These are phyloP conservation scores for Phrynocephalus guinanensis DNA, from an alignment of 2,797 vertebrate genomes.

Conservation along the genomic window DNA sequence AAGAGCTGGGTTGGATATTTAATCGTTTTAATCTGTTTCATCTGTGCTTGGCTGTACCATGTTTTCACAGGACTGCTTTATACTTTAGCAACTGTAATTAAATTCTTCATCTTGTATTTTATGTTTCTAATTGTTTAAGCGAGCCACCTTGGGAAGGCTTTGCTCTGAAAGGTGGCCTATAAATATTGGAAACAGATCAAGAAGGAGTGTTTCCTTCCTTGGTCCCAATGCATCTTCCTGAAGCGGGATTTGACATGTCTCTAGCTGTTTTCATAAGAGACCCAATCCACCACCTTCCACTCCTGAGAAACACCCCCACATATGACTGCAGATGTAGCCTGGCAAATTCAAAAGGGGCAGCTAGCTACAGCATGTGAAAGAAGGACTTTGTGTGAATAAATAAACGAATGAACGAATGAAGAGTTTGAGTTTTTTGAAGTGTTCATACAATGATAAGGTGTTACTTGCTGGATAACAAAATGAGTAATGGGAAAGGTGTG, in stretches of 20 bases:
- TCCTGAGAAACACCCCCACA: not conserved
- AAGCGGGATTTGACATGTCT: not conserved
- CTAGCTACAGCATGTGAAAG: not conserved
- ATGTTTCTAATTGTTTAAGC: slow-evolving; percentile 5
- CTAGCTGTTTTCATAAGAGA: not conserved
- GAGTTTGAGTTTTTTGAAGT: not conserved
- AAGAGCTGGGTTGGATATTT: not conserved
- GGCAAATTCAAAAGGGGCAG: not conserved
- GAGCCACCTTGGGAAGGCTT: not conserved
- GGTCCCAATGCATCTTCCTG: not conserved
- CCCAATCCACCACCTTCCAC: too few species aligned
- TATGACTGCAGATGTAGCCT: not conserved
- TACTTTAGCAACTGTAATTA: slow-evolving; percentile 14
- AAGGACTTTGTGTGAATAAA: not conserved
- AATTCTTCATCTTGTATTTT: slow-evolving; percentile 9
- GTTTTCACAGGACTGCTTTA: not conserved
- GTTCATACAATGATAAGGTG: not conserved
- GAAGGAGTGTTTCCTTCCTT: not conserved
- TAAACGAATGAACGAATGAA: not conserved
- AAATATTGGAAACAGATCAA: not conserved
- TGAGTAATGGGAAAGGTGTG: not conserved
- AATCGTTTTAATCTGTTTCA: slow-evolving; percentile 1
- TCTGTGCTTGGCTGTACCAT: not conserved
- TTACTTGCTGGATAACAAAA: not conserved
- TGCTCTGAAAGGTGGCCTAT: not conserved